Percentiles rank a stretch among this genome's conserved stretches.
Evolutionary conservation across 2,888 invertebrate species (phyloP).

Genomic region (Odiellus spinosus): DNA sequence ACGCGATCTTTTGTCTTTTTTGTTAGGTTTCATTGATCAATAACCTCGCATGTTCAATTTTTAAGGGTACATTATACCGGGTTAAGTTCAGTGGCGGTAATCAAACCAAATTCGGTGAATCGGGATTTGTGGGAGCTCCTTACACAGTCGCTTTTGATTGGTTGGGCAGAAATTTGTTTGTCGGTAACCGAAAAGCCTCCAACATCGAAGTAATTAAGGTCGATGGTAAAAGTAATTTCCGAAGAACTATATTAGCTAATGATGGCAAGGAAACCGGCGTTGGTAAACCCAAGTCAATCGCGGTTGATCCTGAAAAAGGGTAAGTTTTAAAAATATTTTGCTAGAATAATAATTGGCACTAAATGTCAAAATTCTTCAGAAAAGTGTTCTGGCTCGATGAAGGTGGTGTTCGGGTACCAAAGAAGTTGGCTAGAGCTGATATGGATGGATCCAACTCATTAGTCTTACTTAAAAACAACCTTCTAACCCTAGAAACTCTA

Average conservation of each 20-base stretch:
- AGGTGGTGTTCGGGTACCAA: conserved; percentile 72
- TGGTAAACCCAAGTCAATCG: conserved; percentile 69
- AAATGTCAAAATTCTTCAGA: conserved; percentile 30
- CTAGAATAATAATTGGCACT: background rate
- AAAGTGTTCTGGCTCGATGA: conserved; percentile 92
- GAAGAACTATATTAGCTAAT: conserved; percentile 73
- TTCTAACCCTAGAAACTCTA: conserved; percentile 58
- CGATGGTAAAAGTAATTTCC: conserved; percentile 65
- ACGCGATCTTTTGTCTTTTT: too few relatives aligned
- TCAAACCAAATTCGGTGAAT: conserved; percentile 59
- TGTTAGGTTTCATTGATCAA: background rate
- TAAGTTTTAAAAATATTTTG: conserved; percentile 28
- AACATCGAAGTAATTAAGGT: conserved; percentile 70
- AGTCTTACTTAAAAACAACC: conserved; percentile 47
- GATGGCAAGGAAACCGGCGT: conserved; percentile 72
- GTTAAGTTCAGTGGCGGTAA: conserved; percentile 74
- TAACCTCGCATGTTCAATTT: conserved; percentile 2
- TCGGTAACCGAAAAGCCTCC: conserved; percentile 74
- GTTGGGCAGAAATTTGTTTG: conserved; percentile 84
- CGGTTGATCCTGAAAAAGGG: conserved; percentile 83
- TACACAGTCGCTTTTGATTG: conserved; percentile 89
- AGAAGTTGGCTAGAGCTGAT: conserved; percentile 65
- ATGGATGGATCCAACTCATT: conserved; percentile 78
- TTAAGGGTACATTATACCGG: conserved; percentile 62
- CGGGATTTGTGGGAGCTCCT: conserved; percentile 75